phyloP scores from a whole-genome alignment of 1,140 invertebrate species.

The Drosophila mauritiana region DNA sequence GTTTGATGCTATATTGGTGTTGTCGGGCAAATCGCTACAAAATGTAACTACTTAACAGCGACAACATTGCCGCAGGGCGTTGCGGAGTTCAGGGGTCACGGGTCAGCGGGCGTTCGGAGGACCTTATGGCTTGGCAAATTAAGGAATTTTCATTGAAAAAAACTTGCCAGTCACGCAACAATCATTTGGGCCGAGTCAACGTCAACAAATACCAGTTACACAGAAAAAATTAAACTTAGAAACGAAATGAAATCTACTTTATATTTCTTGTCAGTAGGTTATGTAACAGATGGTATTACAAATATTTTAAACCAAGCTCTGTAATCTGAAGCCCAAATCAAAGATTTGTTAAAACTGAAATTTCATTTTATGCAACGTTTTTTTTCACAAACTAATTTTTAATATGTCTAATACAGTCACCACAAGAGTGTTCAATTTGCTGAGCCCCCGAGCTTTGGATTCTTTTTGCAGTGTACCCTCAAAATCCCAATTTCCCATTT shows the following conservation, averaged over 20 bases:
- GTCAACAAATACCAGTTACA: constrained; percentile 7
- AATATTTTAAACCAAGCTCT: background rate
- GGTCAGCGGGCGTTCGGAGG: constrained; percentile 1
- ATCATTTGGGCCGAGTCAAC: constrained; percentile 64
- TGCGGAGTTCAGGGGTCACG: constrained; percentile 4
- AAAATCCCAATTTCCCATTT: background rate
- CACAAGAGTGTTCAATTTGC: no score
- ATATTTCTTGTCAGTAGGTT: no score
- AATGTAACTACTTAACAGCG: constrained; percentile 81
- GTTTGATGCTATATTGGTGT: constrained; percentile 45
- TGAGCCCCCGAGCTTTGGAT: no score
- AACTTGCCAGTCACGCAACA: constrained; percentile 78
- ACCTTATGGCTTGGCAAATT: constrained; percentile 70
- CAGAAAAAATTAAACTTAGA: background rate
- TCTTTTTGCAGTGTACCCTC: background rate
- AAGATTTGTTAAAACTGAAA: no score
- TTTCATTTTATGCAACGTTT: no score
- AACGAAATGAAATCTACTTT: background rate
- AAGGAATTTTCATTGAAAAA: constrained; percentile 75
- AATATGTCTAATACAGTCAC: no score
- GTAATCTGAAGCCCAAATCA: no score
- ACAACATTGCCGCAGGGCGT: constrained; percentile 55
- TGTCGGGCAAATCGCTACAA: constrained; percentile 77
- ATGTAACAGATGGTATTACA: background rate
- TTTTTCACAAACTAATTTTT: no score